phyloP scores from a whole-genome alignment of 2,888 invertebrate genomes.

The Empis stercorea region DNA sequence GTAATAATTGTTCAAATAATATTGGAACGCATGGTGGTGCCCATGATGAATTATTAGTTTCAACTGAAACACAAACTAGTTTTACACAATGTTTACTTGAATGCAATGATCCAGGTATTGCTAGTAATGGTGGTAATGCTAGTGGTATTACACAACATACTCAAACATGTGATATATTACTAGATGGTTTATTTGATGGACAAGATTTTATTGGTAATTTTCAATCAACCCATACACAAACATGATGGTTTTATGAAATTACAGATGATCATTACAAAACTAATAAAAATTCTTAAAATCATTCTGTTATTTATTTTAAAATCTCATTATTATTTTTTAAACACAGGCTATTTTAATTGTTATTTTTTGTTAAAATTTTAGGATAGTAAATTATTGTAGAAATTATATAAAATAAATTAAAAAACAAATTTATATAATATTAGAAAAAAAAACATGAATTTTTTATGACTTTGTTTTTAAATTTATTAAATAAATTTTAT shows the following conservation, averaged over 20 bases:
- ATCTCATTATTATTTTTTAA: no score
- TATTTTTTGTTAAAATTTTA: no score
- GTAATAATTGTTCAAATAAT: neutral
- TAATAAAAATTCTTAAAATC: no score
- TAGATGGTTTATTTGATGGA: slow-evolving; percentile 25
- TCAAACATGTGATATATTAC: slow-evolving; percentile 29
- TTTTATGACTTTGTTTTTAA: no score
- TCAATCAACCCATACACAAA: slow-evolving; percentile 32
- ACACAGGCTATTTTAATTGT: no score
- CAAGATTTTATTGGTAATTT: slow-evolving; percentile 24
- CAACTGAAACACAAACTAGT: slow-evolving; percentile 47
- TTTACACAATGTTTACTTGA: slow-evolving; percentile 24
- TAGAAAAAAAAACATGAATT: no score
- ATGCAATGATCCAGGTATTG: slow-evolving; percentile 13
- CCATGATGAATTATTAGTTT: slow-evolving; percentile 42
- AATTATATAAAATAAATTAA: no score
- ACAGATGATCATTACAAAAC: no score
- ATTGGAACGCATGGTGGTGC: slow-evolving; percentile 16
- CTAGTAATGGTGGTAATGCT: slow-evolving; percentile 13
- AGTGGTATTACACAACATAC: slow-evolving; percentile 29
- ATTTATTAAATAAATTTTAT: no score
- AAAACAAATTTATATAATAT: no score
- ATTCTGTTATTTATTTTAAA: no score
- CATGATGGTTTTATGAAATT: slow-evolving; percentile 22
- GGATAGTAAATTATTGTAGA: no score